phyloP scores from a whole-genome alignment of 2,888 invertebrate species.

The Sceliomorpha sp. region DNA sequence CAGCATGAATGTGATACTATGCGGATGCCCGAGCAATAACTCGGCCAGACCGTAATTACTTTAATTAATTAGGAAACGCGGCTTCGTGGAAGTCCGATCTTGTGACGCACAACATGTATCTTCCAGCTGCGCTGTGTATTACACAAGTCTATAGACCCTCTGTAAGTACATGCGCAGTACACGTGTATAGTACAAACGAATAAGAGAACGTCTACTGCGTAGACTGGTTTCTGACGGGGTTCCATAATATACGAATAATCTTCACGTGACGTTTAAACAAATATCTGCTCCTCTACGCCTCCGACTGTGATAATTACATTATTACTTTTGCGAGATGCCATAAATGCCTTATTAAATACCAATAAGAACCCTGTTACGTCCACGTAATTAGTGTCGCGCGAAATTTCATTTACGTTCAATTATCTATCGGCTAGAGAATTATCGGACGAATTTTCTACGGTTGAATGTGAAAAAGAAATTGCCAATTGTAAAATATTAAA shows the following conservation, averaged over 20 bases:
- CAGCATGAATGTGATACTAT: slow-evolving; percentile 51
- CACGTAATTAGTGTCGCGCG: too few species aligned
- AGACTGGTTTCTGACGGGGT: slow-evolving; percentile 3
- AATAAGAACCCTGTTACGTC: neutral
- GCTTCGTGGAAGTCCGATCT: slow-evolving; percentile 73
- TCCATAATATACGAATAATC: slow-evolving; percentile 24
- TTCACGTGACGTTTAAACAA: slow-evolving; percentile 29
- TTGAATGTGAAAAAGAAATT: too few species aligned
- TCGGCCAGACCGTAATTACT: slow-evolving; percentile 73
- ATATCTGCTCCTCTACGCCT: slow-evolving; percentile 15
- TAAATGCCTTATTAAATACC: neutral
- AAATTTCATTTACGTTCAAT: too few species aligned
- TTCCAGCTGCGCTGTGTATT: slow-evolving; percentile 50
- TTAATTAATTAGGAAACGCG: slow-evolving; percentile 76
- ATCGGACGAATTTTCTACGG: too few species aligned
- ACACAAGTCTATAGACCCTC: slow-evolving; percentile 36
- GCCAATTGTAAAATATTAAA: too few species aligned
- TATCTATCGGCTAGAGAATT: too few species aligned
- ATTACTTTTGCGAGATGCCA: neutral
- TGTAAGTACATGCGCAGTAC: slow-evolving; percentile 33
- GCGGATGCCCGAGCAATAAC: slow-evolving; percentile 67
- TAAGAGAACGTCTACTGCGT: slow-evolving; percentile 15
- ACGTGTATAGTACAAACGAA: slow-evolving; percentile 24
- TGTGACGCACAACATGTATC: slow-evolving; percentile 68
- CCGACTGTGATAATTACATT: slow-evolving; percentile 19